Conservation (phyloP, 1,140 invertebrate genomes). For the Diorhabda carinulata region DNA sequence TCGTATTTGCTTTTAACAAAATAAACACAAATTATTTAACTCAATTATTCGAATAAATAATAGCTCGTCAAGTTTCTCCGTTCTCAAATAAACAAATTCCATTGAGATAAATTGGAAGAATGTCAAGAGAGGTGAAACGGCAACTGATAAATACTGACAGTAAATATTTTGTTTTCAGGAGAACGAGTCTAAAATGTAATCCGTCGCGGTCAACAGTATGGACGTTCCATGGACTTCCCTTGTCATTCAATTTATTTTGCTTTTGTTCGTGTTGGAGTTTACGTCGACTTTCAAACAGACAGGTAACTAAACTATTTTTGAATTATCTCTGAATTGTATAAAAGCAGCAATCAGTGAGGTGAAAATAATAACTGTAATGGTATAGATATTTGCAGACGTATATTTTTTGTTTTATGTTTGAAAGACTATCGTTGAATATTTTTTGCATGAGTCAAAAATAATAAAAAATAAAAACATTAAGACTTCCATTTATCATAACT, state of each 20-base stretch:
- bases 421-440: too few species aligned
- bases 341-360: constrained; percentile 1
- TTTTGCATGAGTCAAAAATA: neutral
- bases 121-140: neutral
- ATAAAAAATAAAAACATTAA: neutral
- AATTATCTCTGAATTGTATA: neutral
- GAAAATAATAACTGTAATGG: neutral
- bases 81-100: too few species aligned
- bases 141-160: neutral
- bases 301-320: constrained; percentile 28
- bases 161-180: constrained; percentile 34
- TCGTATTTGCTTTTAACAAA: too few species aligned
- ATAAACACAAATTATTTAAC: too few species aligned
- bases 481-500: too few species aligned
- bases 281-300: constrained; percentile 40
- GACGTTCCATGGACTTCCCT: constrained; percentile 41
- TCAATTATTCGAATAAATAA: too few species aligned
- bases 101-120: neutral
- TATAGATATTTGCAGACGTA: too few species aligned
- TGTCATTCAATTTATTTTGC: constrained; percentile 29
- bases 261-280: constrained; percentile 32
- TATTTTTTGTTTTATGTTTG: too few species aligned
- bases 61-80: too few species aligned
- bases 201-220: constrained; percentile 35
- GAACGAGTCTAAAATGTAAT: constrained; percentile 37